These are phyloP conservation scores for Pinna nobilis DNA, from an alignment of 1,140 invertebrate genomes.

Conservation along the genomic window DNA sequence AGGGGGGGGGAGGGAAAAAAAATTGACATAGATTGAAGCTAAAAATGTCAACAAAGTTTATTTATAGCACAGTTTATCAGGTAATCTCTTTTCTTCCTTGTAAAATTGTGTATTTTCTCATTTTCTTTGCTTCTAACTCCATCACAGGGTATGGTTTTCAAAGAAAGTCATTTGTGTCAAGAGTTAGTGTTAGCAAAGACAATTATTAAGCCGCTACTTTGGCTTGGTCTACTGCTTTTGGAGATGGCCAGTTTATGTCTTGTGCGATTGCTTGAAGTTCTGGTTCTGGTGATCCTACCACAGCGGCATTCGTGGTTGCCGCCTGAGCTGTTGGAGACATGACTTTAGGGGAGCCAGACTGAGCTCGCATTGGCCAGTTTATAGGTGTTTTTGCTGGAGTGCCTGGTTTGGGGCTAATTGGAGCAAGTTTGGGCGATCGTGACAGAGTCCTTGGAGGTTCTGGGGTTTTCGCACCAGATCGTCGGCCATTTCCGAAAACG, in stretches of 20 bases:
- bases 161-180: no score
- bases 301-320: constrained; percentile 23
- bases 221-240: constrained; percentile 47
- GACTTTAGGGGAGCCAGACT: constrained; percentile 2
- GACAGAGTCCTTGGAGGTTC: constrained; percentile 13
- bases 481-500: not conserved
- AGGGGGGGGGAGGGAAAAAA: no score
- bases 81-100: no score
- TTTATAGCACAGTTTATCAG: no score
- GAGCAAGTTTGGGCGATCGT: constrained; percentile 31
- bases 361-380: constrained; percentile 27
- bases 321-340: not conserved
- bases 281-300: constrained; percentile 24
- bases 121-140: no score
- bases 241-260: constrained; percentile 41
- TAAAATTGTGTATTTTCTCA: no score
- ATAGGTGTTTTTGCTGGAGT: constrained; percentile 26
- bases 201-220: constrained; percentile 16
- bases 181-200: no score
- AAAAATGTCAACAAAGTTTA: no score
- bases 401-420: constrained; percentile 20
- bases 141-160: no score
- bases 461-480: constrained; percentile 40
- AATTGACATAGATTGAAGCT: no score
- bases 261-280: constrained; percentile 19